Evolutionary conservation across 2,797 vertebrate species (phyloP), one percentile per base, ranked within the genome.

Genomic region (Otus scops): DNA sequence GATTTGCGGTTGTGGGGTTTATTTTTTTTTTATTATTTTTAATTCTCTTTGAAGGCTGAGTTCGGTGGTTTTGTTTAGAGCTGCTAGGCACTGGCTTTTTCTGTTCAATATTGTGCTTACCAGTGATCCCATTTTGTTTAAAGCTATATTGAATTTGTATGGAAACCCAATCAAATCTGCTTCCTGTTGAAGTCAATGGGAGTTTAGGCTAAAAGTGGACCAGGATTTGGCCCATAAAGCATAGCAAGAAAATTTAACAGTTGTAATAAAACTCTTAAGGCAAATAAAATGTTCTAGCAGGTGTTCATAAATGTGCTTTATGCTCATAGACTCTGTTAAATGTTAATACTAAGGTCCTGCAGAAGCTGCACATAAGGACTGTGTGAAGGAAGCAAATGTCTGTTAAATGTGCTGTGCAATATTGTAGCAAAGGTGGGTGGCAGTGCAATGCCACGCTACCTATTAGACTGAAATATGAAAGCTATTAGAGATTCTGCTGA

Each of bases 391-490:
- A 96, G 95, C 96, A 95, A 96, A 75, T 93, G 76, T 84, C 92
- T 96, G 92, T 95, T 95, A 97, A 97, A 92, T 94, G 93, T 97
- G 92, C 96, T 94, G 87, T 95, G 85, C 88, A 91, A 76, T 95
- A 96, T 81, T 96, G 84, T 65, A 91, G 93, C 59, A 94, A 93
- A 96, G 71, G 82, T 96, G 93, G 91, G 93, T 96, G 95, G 93
- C 92, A 95, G 91, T 92, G 94, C 94, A 93, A 75, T 88, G 74
- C 94, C 82, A 70, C 34, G 67, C 87, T 95, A 70, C 92, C 95
- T 97, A 95, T 97, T 97, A 95, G 91, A 63, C 95, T 98, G 97
- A 98, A 98, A 98, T 97, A 98, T 96, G 96, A 97, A 97, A 95
- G 94, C 92, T 94, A 94, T 98, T 97, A 98, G 84, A 64, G 85